Conservation (phyloP, 2,797 vertebrate species). For the Takifugu rubripes region DNA sequence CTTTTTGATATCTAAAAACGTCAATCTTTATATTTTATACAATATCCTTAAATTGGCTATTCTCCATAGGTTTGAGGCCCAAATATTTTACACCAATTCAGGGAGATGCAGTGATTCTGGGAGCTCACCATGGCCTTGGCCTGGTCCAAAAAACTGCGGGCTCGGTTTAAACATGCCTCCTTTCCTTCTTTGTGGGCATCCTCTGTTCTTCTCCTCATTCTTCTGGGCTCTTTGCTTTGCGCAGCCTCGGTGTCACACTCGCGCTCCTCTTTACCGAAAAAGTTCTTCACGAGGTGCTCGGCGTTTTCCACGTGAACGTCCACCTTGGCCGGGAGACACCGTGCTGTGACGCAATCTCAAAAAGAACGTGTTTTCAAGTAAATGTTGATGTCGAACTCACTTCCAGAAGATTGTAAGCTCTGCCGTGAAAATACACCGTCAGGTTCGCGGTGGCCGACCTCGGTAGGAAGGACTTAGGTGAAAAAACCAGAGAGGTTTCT, state of each 20-base stretch:
- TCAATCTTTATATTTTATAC: too few species aligned
- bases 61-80: too few species aligned
- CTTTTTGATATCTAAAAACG: too few species aligned
- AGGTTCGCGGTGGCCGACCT: constrained; percentile 77
- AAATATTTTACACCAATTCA: too few species aligned
- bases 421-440: constrained; percentile 77
- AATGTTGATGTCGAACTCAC: constrained; percentile 57
- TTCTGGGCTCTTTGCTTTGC: constrained; percentile 33
- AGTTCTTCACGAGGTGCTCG: constrained; percentile 72
- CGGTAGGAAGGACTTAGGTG: constrained; percentile 83
- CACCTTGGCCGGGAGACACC: constrained; percentile 66
- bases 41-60: too few species aligned
- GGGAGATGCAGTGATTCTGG: background rate
- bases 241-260: constrained; percentile 41
- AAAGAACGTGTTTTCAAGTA: background rate
- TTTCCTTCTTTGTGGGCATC: constrained; percentile 28
- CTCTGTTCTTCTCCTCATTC: constrained; percentile 49
- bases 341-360: background rate
- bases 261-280: constrained; percentile 64
- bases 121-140: constrained; percentile 78
- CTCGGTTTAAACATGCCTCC: constrained; percentile 69
- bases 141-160: constrained; percentile 69
- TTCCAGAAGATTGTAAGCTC: constrained; percentile 83
- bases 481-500: constrained; percentile 83
- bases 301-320: constrained; percentile 79